Evolutionary conservation across 2,888 invertebrate species (phyloP).

Genomic region (Microctonus brassicae): DNA sequence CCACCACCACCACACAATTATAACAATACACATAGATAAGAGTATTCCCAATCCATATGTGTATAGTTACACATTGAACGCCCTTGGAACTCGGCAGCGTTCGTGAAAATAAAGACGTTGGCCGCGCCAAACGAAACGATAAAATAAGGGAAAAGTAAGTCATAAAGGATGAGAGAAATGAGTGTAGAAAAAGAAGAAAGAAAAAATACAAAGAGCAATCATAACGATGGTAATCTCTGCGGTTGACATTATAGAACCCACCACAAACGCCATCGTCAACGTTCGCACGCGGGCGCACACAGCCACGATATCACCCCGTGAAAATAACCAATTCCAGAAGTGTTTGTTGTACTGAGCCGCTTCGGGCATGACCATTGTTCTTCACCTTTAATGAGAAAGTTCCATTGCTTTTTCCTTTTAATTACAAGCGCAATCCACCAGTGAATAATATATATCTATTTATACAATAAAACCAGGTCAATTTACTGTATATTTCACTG

Average conservation of each 20-base stretch:
- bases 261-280: slow-evolving; percentile 52
- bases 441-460: neutral
- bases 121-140: slow-evolving; percentile 4
- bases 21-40: neutral
- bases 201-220: slow-evolving; percentile 62
- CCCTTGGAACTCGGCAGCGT: neutral
- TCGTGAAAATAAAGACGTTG: neutral
- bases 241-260: slow-evolving; percentile 56
- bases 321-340: slow-evolving; percentile 65
- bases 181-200: slow-evolving; percentile 26
- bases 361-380: slow-evolving; percentile 51
- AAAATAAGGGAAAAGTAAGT: slow-evolving; percentile 35
- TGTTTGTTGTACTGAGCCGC: slow-evolving; percentile 58
- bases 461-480: neutral
- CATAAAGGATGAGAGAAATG: slow-evolving; percentile 21
- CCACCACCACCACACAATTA: slow-evolving; percentile 23
- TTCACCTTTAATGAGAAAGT: slow-evolving; percentile 35
- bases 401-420: slow-evolving; percentile 29
- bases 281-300: slow-evolving; percentile 34
- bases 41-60: neutral
- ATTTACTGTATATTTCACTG: neutral
- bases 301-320: slow-evolving; percentile 27
- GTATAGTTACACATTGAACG: neutral
- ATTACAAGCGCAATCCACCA: slow-evolving; percentile 26
- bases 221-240: slow-evolving; percentile 64